Evolutionary conservation across 2,888 invertebrate species (phyloP), one percentile per base, ranked within the genome.

Genomic region (Pheosia tremula): DNA sequence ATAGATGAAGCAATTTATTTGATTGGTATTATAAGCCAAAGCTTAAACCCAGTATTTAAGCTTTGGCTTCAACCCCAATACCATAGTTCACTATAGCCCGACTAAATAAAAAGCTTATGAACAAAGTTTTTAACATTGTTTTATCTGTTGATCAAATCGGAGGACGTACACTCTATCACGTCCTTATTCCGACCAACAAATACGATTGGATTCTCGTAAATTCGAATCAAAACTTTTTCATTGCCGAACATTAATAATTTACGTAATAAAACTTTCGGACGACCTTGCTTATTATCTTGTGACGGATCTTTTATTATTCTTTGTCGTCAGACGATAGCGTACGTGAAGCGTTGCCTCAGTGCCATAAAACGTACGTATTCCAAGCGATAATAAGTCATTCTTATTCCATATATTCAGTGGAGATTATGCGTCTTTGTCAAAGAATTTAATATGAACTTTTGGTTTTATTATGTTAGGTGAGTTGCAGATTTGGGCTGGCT

Each of bases 161-260:
- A 56, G 45, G 56, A 45, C 56, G 36, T 11, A 56, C 56, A 56
- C 56, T 56, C 56, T 45, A 56, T 56, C 43, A 56, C 45, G 45
- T 56, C 36, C 56, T 56, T 56, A 45, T 58, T 47, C 55, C 54
- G 47, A 61, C 58, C 54, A 56, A 62, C 57, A 60, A 71, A 69
- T 60, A 67, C 62, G 68, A 70, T 74, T 66, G 68, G 63, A 69
- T 57, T 60, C 56, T 64, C 62, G 68, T 74, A 68, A 73, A 64
- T 73, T 67, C 57, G 58, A 65, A 59, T 66, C 47, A 57, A 65
- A 73, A 74, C 66, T 74, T 74, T 71, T 72, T 70, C 66, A 74
- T 64, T 62, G 63, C 59, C 60, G 36, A 58, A 59, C 66, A 69
- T 72, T 68, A 71, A 71, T 72, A 69, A 64, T 63, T 62, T 58